Base-by-base conservation (phyloP, 2,888 invertebrate species). In the Cylloceria caligata region DNA sequence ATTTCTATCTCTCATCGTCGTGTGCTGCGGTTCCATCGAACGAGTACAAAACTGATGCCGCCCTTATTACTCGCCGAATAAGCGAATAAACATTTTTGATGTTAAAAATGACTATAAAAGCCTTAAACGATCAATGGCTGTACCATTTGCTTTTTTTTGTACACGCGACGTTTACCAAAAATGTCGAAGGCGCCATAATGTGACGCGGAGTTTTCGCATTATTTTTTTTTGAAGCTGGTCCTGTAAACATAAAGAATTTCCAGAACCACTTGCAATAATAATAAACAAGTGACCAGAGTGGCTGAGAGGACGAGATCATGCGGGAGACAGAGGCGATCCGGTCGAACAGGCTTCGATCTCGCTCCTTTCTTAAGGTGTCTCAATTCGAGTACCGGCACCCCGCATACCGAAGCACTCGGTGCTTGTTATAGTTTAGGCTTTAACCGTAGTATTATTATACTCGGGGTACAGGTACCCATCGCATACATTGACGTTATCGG, bases 291-390 rank as follows among this genome's bases (percentile, higher is more conserved):
- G n/a, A 34, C 27, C 24, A 30, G 30, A 47, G 34, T 52, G 45
- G 24, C 45, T 57, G 34, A 13, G 30, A 47, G 9, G 75, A 62
- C 42, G 11, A 60, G n/a, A 24, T 60, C 55, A 49, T 49, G 45
- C 36, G 62, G 49, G 52, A 68, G 34, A 55, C 69, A 74, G 74
- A 57, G 69, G 68, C 74, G 75, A 84, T 81, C 80, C 81, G 74
- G 81, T 84, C 65, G 74, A 84, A 52, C 77, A 76, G 67, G 81
- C 83, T 84, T 57, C 57, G 30, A 34, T 16, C 77, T 78, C 68
- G 69, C 62, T 81, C 79, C 76, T 83, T 81, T 85, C 81, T 78
- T 68, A 81, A 83, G 83, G 80, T 80, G 84, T 79, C 80, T 83
- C 75, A 85, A 85, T 83, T 81, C 80, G 71, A 80, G 75, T 73